phyloP scores from a whole-genome alignment of 2,113 vertebrate species.

The Entomyzon cyanotis region DNA sequence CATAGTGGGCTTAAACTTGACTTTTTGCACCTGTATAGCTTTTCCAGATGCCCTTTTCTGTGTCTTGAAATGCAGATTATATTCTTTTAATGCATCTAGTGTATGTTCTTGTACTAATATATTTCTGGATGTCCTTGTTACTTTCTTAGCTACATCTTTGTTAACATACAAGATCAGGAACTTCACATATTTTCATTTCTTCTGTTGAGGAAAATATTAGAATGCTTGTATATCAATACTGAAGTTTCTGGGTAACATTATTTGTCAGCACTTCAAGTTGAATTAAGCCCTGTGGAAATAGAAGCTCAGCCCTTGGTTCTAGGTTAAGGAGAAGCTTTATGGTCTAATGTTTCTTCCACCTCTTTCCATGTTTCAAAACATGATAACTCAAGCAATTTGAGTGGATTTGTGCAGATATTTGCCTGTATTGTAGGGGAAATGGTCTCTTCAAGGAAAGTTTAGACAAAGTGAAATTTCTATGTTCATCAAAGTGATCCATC shows the following conservation, averaged over 20 bases:
- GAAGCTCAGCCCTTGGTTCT: neutral
- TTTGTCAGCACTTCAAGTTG: neutral
- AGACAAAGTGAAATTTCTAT: neutral
- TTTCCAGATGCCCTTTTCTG: neutral
- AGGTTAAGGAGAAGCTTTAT: neutral
- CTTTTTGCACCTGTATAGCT: neutral
- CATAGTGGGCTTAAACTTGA: neutral
- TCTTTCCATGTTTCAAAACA: neutral
- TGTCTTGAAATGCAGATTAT: neutral
- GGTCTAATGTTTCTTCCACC: neutral
- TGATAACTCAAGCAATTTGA: neutral
- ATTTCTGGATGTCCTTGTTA: neutral
- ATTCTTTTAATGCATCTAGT: accelerated
- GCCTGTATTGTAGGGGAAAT: neutral
- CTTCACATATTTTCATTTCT: neutral
- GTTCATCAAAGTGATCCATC: neutral
- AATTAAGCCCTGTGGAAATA: neutral
- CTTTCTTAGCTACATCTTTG: neutral
- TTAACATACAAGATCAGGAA: neutral
- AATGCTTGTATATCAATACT: neutral
- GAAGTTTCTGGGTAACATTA: neutral
- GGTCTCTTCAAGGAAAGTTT: neutral
- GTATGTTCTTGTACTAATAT: neutral
- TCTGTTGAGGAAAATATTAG: neutral
- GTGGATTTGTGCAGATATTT: neutral